Percentiles rank a stretch among this genome's conserved stretches.
phyloP scores from a whole-genome alignment of 2,113 vertebrate species.

The Sebastes schlegelii region DNA sequence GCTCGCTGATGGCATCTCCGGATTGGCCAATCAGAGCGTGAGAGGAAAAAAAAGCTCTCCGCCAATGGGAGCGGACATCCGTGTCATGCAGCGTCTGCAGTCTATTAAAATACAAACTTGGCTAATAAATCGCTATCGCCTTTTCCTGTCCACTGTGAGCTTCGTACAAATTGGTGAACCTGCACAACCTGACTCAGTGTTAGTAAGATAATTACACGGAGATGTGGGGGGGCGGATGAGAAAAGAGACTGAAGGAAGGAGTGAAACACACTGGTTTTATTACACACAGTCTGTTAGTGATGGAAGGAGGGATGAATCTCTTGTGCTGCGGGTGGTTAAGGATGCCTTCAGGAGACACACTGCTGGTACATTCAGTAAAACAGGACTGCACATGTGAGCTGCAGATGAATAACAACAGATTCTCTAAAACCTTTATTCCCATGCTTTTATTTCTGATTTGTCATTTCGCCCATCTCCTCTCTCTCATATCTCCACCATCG shows the following conservation, averaged over 20 bases:
- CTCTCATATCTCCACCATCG: slow-evolving; percentile 12
- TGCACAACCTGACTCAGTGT: slow-evolving; percentile 51
- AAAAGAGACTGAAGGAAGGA: not conserved
- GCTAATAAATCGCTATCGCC: slow-evolving; percentile 69
- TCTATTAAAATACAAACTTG: slow-evolving; percentile 70
- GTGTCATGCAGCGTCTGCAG: slow-evolving; percentile 64
- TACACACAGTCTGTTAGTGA: slow-evolving; percentile 62
- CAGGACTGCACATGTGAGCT: slow-evolving; percentile 62
- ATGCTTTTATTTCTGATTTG: slow-evolving; percentile 44
- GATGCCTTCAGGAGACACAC: slow-evolving; percentile 55
- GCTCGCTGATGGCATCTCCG: slow-evolving; percentile 61
- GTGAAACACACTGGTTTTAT: slow-evolving; percentile 63
- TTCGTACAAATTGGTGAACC: slow-evolving; percentile 60
- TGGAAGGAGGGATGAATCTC: slow-evolving; percentile 51
- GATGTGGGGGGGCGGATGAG: slow-evolving; percentile 6
- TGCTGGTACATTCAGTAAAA: slow-evolving; percentile 36
- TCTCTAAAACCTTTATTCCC: not conserved
- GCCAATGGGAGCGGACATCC: slow-evolving; percentile 48
- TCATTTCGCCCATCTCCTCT: slow-evolving; percentile 28
- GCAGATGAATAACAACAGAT: slow-evolving; percentile 65
- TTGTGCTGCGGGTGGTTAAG: slow-evolving; percentile 44
- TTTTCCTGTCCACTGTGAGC: slow-evolving; percentile 58
- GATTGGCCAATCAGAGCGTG: slow-evolving; percentile 32
- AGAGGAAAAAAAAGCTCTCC: slow-evolving; percentile 23
- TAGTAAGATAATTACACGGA: slow-evolving; percentile 35